Base-by-base conservation (phyloP, 2,888 invertebrate species). In the Dorcus hopei region DNA sequence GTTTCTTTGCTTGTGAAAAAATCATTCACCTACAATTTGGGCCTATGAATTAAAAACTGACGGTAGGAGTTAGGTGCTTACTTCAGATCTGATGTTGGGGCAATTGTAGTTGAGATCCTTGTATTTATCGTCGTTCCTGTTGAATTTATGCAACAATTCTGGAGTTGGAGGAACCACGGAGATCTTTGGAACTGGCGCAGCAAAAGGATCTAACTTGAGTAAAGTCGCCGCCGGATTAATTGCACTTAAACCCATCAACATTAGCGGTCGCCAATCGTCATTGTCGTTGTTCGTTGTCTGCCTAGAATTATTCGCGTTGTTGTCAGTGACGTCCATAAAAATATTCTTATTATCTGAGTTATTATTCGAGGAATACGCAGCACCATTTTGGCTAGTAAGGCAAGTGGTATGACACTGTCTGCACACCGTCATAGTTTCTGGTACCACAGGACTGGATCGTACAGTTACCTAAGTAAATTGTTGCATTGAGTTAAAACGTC, bases 341-440 rank as follows among this genome's bases (percentile, higher is more conserved):
- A 9, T 39, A 59, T 59, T 61, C 38, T 60, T 62, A 43, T 60
- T 52, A 9, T 58, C 54, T 40, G 51, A 54, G 41, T 58, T 58
- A 58, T 58, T 58, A 47, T 58, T 58, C 38, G 49, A 47, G 23
- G 49, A 49, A 51, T 54, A 54, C 38, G 52, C 49, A 55, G 49
- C 55, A 54, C 59, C 59, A 67, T 81, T 83, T 61, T 81, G 82
- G 71, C 82, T 82, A 6, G 84, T 83, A 64, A 87, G 83, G 79
- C 90, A 90, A 72, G 88, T 89, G 79, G 87, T 89, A 72, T 90
- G 90, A 78, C 90, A 90, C 77, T 89, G 87, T 65, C 87, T 85
- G 78, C 90, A 90, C 55, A 90, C 87, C 54, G 88, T 84, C 70
- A 89, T 82, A 57, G 87, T 85, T 77, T 89, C 90, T 61, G 87